Evolutionary conservation across 2,888 invertebrate genomes (phyloP), one percentile per base, ranked within the genome.

Genomic region (Pristionchus exspectatus): DNA sequence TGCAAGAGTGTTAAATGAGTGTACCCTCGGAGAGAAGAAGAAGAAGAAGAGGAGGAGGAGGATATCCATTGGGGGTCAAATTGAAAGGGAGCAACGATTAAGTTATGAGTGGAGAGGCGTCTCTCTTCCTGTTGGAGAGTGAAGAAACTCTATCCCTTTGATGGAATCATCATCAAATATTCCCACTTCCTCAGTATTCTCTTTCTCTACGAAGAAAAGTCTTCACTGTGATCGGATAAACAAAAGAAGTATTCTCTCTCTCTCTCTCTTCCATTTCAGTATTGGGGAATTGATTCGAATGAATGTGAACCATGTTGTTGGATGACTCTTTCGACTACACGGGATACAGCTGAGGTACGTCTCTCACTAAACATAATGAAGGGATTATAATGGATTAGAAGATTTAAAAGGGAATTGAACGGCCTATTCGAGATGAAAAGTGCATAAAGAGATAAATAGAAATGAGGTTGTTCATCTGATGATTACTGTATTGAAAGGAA

Each of bases 281-380:
- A 94, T 96, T 99, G 99, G 99, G 98, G 98, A 24, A 96, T 99
- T 93, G 99, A 99, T 95, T 98, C 99, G 66, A 99, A 99, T 96
- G 99, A 99, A 96, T 96, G 96, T 44, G 94, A 95, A 95, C 99
- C 99, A 14, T 99, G 99, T 96, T 99, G 99, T 96, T 99, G 99
- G 99, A 99, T 99, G 98, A 92, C 93, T 33, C 81, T 93, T 24
- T 93, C 93, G 16, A 92, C 91, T 21, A 93, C 93, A n/a, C 77
- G 98, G 83, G 93, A 93, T 72, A 94, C 99, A 90, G 98, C 99
- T 96, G 98, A 98, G 96, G 98, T 98, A 89, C 14, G 50, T 24
- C 18, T 14, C 7, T 44, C 44, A 21, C 5, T 5, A 77, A 33
- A 96, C 99, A 27, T 10, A 30, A 33, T n/a, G 95, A 98, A 98